Conservation (phyloP, 2,888 invertebrate genomes). For the Phyllotreta striolata region DNA sequence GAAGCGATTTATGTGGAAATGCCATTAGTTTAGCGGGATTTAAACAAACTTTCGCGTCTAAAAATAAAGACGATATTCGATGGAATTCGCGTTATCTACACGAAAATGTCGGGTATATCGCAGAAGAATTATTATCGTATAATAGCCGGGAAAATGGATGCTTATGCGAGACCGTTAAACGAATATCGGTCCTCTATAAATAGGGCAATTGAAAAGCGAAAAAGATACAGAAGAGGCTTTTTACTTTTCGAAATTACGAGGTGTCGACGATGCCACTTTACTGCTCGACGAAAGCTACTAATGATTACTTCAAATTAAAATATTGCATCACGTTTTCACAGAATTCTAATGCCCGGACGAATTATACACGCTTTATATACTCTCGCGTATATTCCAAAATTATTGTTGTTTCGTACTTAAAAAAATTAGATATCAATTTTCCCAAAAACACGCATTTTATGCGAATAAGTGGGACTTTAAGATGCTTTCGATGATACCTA, state of each 20-base stretch:
- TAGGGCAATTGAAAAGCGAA: conserved; percentile 37
- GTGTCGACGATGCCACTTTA: conserved; percentile 52
- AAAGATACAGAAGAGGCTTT: conserved; percentile 41
- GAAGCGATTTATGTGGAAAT: conserved; percentile 2
- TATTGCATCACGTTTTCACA: conserved; percentile 37
- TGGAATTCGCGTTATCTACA: not conserved
- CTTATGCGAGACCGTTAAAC: conserved; percentile 3
- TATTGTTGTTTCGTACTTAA: too few species aligned
- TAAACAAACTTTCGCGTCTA: not conserved
- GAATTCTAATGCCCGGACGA: conserved; percentile 1
- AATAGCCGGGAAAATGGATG: conserved; percentile 13
- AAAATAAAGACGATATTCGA: not conserved
- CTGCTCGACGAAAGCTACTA: conserved; percentile 45
- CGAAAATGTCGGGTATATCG: conserved; percentile 8
- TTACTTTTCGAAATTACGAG: conserved; percentile 49
- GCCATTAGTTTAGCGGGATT: not conserved
- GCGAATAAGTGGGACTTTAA: too few species aligned
- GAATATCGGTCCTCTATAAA: conserved; percentile 28
- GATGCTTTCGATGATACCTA: too few species aligned
- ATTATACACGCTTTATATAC: not conserved
- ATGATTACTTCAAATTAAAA: conserved; percentile 43
- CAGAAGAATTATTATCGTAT: conserved; percentile 25
- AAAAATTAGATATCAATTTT: too few species aligned
- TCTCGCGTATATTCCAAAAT: too few species aligned
- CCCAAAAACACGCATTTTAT: too few species aligned